These are phyloP conservation scores for Dryoscopus gambensis DNA, from an alignment of 2,113 vertebrate species.

Conservation along the genomic window DNA sequence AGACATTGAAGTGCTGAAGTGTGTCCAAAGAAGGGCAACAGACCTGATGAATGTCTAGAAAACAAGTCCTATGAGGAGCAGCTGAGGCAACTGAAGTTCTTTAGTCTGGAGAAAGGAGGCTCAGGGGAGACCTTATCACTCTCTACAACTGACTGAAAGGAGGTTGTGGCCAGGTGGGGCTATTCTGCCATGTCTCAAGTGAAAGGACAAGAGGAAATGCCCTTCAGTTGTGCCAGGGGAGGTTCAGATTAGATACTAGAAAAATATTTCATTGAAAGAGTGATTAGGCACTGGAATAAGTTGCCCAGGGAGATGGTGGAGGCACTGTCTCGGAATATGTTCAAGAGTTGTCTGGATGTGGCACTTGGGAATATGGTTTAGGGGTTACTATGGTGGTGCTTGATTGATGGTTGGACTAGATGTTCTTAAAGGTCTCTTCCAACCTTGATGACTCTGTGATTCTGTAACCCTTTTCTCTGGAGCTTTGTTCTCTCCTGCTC, in stretches of 20 bases:
- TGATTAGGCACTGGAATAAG: background rate
- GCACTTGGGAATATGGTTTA: background rate
- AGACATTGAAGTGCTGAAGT: background rate
- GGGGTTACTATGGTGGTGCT: background rate
- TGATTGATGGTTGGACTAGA: background rate
- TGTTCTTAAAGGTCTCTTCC: background rate
- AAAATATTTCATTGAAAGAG: background rate
- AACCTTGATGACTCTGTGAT: background rate
- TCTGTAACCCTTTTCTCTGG: background rate
- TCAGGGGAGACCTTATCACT: background rate
- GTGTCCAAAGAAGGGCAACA: background rate
- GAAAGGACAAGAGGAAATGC: background rate
- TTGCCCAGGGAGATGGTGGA: background rate
- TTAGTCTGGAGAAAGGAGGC: background rate
- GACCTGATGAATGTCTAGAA: background rate
- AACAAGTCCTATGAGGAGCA: background rate
- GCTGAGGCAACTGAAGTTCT: background rate
- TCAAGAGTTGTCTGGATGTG: background rate
- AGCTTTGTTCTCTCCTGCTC: background rate
- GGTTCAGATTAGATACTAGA: background rate
- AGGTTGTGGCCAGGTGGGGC: accelerated
- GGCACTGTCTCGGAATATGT: background rate
- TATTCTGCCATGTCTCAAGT: background rate
- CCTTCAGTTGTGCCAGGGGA: background rate
- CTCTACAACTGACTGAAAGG: background rate